Percentiles rank a stretch among this genome's conserved stretches.
Conservation (phyloP, 1,140 invertebrate genomes). For the Brachionus sp. region DNA sequence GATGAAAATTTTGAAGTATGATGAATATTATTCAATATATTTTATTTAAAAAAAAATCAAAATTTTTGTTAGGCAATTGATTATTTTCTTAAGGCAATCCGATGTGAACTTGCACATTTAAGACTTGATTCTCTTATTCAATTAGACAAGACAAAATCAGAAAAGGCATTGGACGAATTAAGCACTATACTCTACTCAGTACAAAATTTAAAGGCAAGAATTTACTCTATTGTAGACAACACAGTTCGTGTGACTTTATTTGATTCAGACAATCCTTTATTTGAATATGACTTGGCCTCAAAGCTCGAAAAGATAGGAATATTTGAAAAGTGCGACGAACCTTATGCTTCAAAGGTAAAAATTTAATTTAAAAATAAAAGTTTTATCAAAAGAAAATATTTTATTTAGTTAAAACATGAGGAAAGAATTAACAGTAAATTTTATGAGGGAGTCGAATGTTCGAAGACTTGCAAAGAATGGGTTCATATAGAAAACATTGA, state of each 20-base stretch:
- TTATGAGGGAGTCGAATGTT: neutral
- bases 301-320: slow-evolving; percentile 1
- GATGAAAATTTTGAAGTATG: no score
- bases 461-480: neutral
- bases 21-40: no score
- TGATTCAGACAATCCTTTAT: neutral
- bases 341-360: slow-evolving; percentile 1
- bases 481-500: neutral
- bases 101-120: slow-evolving; percentile 20
- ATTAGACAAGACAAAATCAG: neutral
- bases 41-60: no score
- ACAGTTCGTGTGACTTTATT: neutral
- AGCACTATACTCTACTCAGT: neutral
- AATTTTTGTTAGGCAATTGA: no score
- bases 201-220: slow-evolving; percentile 3
- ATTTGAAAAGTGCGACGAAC: slow-evolving; percentile 9
- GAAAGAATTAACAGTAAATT: neutral
- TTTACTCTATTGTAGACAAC: slow-evolving; percentile 45
- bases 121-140: neutral
- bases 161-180: neutral
- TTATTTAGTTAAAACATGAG: slow-evolving; percentile 8
- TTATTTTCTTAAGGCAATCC: no score
- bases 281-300: neutral
- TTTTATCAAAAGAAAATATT: neutral
- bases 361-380: neutral